Base-by-base conservation (phyloP, 2,113 vertebrate genomes). In the Cinclus mexicanus region DNA sequence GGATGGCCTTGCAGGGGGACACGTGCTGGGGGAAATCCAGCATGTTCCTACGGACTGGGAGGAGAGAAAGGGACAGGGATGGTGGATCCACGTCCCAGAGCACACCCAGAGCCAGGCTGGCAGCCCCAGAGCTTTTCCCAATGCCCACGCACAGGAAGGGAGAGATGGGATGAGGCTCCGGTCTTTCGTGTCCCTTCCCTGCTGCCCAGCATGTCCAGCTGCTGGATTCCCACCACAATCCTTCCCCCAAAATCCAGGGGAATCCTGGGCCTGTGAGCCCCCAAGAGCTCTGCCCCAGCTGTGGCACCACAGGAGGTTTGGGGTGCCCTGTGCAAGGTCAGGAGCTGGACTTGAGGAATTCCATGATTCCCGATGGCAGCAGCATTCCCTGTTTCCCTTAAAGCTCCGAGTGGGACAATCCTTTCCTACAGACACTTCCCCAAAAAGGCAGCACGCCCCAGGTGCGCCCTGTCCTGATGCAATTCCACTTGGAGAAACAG, bases 11-110 rank as follows among this genome's bases (percentile, higher is more conserved):
- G 87, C 76, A 96, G 0, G 99, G 97, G 8, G 99, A 99, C 42
- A 99, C 99, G 12, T 99, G 99, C 97, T 99, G 99, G 6, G 99
- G 99, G 97, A 99, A 99, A 84, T 99, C 99, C 93, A 99, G 96
- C 97, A 98, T 98, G 97, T 99, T 99, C 97, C 99, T 97, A 87
- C 98, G 98, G 31, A 99, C 99, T 99, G 97, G 15, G 69, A 60
- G 12, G 50, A 31, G 14, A 10, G 10, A 83, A 9, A 47, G 55
- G 22, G 17, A 12, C 28, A 21, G 28, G 67, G n/a, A 2, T 9
- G 21, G 6, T 0, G 19, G 47, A 12, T 31, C 26, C 17, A 1
- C 0, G 0, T 6, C 37, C 56, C 44, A 21, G 25, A 0, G 26
- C 9, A 24, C 10, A 3, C 28, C n/a, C 46, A 64, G 33, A 85